Conservation (phyloP, 2,797 vertebrate species). For the Myotis daubentonii region DNA sequence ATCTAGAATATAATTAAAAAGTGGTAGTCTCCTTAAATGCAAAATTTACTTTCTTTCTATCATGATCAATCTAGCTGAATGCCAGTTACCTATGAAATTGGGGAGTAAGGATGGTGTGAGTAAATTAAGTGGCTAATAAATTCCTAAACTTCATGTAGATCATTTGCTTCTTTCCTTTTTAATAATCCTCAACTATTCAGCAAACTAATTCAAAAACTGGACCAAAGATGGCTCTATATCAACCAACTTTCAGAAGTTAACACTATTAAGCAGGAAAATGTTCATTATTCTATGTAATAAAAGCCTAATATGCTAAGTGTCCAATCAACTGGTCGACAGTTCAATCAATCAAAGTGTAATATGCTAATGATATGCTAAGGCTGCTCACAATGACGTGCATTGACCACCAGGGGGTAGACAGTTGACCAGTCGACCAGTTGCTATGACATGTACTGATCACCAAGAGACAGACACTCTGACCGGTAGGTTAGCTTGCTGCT, state of each 20-base stretch:
- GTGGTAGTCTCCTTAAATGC: background rate
- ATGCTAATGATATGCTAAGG: too few relatives aligned
- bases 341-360: too few relatives aligned
- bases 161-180: background rate
- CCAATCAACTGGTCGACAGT: too few relatives aligned
- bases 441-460: too few relatives aligned
- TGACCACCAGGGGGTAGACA: too few relatives aligned
- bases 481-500: too few relatives aligned
- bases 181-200: background rate
- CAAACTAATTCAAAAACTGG: background rate
- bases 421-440: too few relatives aligned
- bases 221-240: background rate
- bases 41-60: background rate
- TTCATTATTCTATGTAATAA: background rate
- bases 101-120: background rate
- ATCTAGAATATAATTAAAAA: slow-evolving; percentile 1
- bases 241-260: background rate
- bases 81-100: background rate
- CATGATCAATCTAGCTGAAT: background rate
- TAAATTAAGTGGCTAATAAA: background rate
- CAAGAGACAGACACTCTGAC: too few relatives aligned
- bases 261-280: background rate
- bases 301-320: too few relatives aligned
- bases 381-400: too few relatives aligned
- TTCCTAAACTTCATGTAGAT: background rate